phyloP scores from a whole-genome alignment of 2,888 invertebrate species.

The Rhamphomyia laevipes region DNA sequence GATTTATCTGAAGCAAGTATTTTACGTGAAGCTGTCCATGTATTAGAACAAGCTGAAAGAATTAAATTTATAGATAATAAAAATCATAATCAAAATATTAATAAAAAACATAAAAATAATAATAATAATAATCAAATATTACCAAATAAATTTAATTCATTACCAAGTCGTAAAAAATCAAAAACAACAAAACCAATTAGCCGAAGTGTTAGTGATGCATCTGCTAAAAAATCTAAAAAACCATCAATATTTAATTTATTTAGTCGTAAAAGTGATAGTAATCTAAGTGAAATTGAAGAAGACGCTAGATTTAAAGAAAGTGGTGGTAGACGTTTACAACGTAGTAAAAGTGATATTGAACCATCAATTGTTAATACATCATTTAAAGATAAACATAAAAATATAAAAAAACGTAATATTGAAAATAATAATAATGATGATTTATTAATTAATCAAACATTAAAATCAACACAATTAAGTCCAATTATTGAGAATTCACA shows the following conservation, averaged over 20 bases:
- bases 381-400: slow-evolving; percentile 15
- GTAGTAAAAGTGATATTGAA: slow-evolving; percentile 55
- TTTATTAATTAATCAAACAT: slow-evolving; percentile 24
- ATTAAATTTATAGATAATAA: slow-evolving; percentile 46
- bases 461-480: slow-evolving; percentile 57
- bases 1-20: slow-evolving; percentile 60
- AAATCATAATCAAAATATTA: slow-evolving; percentile 2
- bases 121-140: slow-evolving; percentile 15
- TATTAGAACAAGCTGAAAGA: slow-evolving; percentile 60
- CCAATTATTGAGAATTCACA: slow-evolving; percentile 70
- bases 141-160: slow-evolving; percentile 49
- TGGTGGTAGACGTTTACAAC: slow-evolving; percentile 41
- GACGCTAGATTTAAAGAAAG: slow-evolving; percentile 40
- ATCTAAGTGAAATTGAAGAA: slow-evolving; percentile 27
- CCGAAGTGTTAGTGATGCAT: slow-evolving; percentile 48
- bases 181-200: slow-evolving; percentile 36
- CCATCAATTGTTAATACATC: slow-evolving; percentile 28
- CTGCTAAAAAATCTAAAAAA: slow-evolving; percentile 41
- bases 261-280: slow-evolving; percentile 45
- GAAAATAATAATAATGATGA: slow-evolving; percentile 48
- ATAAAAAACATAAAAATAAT: slow-evolving; percentile 11
- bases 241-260: slow-evolving; percentile 57
- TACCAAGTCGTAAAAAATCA: slow-evolving; percentile 50
- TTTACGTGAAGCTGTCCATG: slow-evolving; percentile 63
- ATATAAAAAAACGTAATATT: slow-evolving; percentile 25